phyloP scores from a whole-genome alignment of 2,113 vertebrate genomes.

The Pangasianodon hypophthalmus region DNA sequence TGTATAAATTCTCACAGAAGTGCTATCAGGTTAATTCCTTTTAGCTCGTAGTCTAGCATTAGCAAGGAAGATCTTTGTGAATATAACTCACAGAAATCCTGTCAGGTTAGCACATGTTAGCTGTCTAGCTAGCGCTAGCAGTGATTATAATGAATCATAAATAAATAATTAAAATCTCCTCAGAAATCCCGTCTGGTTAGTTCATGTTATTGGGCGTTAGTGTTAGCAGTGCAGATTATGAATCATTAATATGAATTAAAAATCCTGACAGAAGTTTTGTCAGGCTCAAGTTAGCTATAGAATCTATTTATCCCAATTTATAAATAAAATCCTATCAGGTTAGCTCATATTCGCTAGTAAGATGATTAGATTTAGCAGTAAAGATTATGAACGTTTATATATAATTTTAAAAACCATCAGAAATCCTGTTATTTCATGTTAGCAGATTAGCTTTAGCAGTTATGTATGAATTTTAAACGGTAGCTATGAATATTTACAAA shows the following conservation, averaged over 20 bases:
- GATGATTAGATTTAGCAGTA: no score
- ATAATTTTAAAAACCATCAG: not conserved
- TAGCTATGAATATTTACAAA: not conserved
- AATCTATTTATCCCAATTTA: no score
- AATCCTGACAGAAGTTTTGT: not conserved
- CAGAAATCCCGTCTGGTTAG: not conserved
- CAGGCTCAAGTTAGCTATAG: not conserved
- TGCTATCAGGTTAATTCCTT: not conserved
- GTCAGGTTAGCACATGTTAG: not conserved
- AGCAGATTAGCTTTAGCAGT: not conserved
- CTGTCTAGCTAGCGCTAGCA: not conserved
- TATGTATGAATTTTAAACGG: not conserved
- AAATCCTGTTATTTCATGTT: not conserved
- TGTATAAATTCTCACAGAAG: not conserved
- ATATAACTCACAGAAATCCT: not conserved
- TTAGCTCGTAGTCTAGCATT: not conserved
- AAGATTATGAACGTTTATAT: no score
- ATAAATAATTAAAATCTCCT: not conserved
- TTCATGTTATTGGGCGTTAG: not conserved
- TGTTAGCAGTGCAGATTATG: not conserved
- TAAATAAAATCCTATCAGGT: no score
- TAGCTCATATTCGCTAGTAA: no score
- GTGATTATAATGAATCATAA: not conserved
- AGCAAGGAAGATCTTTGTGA: not conserved
- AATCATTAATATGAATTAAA: not conserved